Conservation (phyloP, 1,140 invertebrate species). For the Mycetomoellerius zeteki region DNA sequence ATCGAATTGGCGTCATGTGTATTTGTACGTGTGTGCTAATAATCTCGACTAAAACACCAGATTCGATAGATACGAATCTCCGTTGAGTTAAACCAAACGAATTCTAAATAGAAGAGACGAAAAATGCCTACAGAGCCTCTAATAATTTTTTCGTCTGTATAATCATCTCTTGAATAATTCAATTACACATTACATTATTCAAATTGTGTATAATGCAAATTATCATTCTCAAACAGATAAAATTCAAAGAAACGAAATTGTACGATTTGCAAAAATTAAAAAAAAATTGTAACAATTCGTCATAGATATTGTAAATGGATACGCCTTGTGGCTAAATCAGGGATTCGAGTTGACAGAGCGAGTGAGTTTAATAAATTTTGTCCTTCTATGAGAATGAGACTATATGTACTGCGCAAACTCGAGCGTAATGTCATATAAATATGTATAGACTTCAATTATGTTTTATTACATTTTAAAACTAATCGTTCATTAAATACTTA, state of each 20-base stretch:
- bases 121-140: not conserved
- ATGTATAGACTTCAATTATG: too few species aligned
- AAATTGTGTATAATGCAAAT: not conserved
- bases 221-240: not conserved
- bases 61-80: slow-evolving; percentile 1
- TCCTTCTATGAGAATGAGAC: too few species aligned
- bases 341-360: too few species aligned
- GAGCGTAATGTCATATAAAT: too few species aligned
- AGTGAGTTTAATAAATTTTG: too few species aligned
- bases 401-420: too few species aligned
- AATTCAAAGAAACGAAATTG: not conserved
- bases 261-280: not conserved
- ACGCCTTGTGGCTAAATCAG: too few species aligned
- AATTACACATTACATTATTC: not conserved
- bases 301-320: too few species aligned
- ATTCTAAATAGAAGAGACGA: not conserved
- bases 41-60: slow-evolving; percentile 32
- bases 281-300: slow-evolving; percentile 1
- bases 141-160: not conserved
- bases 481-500: too few species aligned
- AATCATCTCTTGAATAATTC: not conserved
- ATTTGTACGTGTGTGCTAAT: slow-evolving; percentile 10
- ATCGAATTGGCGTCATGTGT: slow-evolving; percentile 32
- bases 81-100: not conserved
- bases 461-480: too few species aligned